Evolutionary conservation across 2,113 vertebrate species (phyloP), one percentile per base, ranked within the genome.

Genomic region (Ammospiza nelsoni): DNA sequence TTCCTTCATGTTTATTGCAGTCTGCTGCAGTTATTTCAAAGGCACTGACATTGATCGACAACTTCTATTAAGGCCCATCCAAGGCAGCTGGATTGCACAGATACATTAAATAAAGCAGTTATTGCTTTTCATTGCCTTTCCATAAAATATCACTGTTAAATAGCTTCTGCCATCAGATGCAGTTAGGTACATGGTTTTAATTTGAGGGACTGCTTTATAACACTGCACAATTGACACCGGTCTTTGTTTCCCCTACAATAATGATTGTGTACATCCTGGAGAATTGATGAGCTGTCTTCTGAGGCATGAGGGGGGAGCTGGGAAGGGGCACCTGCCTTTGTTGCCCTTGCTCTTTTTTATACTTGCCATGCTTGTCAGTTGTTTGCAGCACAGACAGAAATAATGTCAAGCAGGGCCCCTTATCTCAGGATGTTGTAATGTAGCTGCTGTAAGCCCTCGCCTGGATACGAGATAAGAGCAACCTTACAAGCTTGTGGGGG

Each of bases 41-140:
- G 83, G 95, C 94, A 87, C 97, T 98, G 99, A 99, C 99, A 98
- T 98, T 99, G 99, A 99, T 98, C 92, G 99, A 99, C 99, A 99
- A 98, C 99, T 99, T 98, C 99, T 99, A 99, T 99, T 99, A 99
- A 98, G 98, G 98, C 96, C 97, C 89, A 97, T 98, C 98, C 97
- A 98, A 96, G 97, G 98, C 99, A 99, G 99, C 99, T 99, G 99
- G 98, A 98, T 98, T 98, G 96, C 98, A 98, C 98, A 99, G 99
- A 99, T 99, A 99, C 98, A 98, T 99, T 98, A 99, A 99, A 99
- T 98, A 99, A 99, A 98, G 98, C 98, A 97, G 98, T 99, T 99
- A 99, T 99, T 99, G 98, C 99, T 99, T 99, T 99, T 99, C 98
- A 99, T 99, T 99, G 99, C 98, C 98, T 98, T 97, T 98, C 98